Evolutionary conservation across 2,888 invertebrate species (phyloP).

Genomic region (Torymus auratus): DNA sequence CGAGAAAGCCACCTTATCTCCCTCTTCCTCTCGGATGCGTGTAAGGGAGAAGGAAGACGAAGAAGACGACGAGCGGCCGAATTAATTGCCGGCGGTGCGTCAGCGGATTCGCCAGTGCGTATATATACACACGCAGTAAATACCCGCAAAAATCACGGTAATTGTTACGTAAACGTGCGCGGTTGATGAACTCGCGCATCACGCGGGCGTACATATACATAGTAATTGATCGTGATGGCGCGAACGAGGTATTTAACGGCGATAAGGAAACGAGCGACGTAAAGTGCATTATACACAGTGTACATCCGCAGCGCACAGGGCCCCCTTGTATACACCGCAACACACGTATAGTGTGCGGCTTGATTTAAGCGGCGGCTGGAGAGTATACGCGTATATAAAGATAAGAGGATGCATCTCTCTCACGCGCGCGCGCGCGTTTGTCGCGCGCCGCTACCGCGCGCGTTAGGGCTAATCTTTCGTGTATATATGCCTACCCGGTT

Average conservation of each 20-base stretch:
- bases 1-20: conserved; percentile 64
- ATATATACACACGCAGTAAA: not conserved
- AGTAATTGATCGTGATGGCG: conserved; percentile 1
- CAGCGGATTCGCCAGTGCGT: not conserved
- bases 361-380: too few relatives aligned
- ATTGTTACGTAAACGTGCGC: not conserved
- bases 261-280: conserved; percentile 7
- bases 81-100: not conserved
- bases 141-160: not conserved
- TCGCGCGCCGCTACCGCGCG: conserved; percentile 1
- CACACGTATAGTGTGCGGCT: too few relatives aligned
- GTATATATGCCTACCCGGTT: too few relatives aligned
- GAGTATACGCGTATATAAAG: too few relatives aligned
- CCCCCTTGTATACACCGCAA: too few relatives aligned
- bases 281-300: not conserved
- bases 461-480: conserved; percentile 25
- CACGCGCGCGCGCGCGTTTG: not conserved
- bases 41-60: too few relatives aligned
- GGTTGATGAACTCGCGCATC: too few relatives aligned
- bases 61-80: not conserved
- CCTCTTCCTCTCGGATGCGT: not conserved
- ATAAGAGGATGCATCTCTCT: too few relatives aligned
- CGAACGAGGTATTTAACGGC: conserved; percentile 18
- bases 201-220: too few relatives aligned
- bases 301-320: not conserved